Conservation (phyloP, 2,113 vertebrate genomes). For the Puffinus mauretanicus region DNA sequence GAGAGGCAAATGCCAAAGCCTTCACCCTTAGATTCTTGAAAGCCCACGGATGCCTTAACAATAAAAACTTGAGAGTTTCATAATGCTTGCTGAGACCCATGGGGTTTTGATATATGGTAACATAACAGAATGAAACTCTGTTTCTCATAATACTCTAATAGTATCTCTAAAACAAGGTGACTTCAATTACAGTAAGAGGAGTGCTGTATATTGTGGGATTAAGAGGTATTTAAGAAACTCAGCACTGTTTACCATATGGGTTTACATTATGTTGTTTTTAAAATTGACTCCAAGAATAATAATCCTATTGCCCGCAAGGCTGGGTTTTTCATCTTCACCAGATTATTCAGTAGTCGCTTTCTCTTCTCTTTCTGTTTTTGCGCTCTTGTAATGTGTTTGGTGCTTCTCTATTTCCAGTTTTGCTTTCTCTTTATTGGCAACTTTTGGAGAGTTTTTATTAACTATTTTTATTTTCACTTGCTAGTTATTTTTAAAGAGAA, state of each 20-base stretch:
- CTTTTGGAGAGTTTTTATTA: neutral
- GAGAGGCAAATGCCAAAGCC: neutral
- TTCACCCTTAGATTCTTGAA: neutral
- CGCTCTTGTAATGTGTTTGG: neutral
- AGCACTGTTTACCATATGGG: neutral
- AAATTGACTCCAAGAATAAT: neutral
- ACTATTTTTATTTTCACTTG: neutral
- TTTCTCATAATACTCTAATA: neutral
- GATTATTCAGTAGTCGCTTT: neutral
- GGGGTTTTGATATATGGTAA: neutral
- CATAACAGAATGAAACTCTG: neutral
- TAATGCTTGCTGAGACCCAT: neutral
- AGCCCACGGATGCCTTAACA: neutral
- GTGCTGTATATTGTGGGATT: neutral
- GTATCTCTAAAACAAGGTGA: neutral
- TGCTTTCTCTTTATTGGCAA: neutral
- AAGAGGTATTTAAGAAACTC: neutral
- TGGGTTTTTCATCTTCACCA: neutral
- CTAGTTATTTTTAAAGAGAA: neutral
- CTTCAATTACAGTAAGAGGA: neutral
- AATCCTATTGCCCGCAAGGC: neutral
- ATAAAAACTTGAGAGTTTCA: neutral
- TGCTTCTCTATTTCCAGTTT: neutral
- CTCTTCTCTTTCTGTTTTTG: neutral
- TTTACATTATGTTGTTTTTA: neutral